phyloP scores from a whole-genome alignment of 1,140 invertebrate species.

The Varroa destructor region DNA sequence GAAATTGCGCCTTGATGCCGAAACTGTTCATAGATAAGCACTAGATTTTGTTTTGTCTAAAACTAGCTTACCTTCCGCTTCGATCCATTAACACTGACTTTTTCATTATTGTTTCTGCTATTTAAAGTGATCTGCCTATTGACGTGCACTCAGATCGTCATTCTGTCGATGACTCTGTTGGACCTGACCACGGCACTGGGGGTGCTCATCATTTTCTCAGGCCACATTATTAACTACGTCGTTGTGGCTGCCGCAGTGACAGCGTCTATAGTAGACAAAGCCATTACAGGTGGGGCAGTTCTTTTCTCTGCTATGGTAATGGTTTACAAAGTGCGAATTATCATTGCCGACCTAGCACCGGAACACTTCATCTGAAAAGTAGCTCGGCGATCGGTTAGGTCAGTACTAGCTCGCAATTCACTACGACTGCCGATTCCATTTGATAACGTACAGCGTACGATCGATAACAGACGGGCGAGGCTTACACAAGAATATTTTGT shows the following conservation, averaged over 20 bases:
- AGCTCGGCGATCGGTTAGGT: not conserved
- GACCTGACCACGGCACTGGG: constrained; percentile 6
- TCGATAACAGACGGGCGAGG: too few relatives aligned
- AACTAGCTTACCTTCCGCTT: not conserved
- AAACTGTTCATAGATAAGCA: too few relatives aligned
- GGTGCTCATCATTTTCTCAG: constrained; percentile 9
- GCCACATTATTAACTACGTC: constrained; percentile 12
- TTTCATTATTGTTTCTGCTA: not conserved
- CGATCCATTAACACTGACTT: not conserved
- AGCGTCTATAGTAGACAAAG: constrained; percentile 17
- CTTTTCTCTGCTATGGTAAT: constrained; percentile 2
- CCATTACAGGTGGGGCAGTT: constrained; percentile 11
- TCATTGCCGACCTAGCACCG: not conserved
- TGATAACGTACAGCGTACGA: too few relatives aligned
- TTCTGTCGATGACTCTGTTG: not conserved
- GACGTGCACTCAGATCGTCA: constrained; percentile 17
- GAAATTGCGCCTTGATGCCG: too few relatives aligned
- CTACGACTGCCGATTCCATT: too few relatives aligned
- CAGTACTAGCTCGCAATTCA: too few relatives aligned
- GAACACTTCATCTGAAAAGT: constrained; percentile 2
- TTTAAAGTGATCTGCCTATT: constrained; percentile 13
- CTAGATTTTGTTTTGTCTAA: too few relatives aligned
- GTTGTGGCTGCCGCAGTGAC: not conserved
- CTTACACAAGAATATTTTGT: too few relatives aligned
- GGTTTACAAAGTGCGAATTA: constrained; percentile 15